Conservation (phyloP, 2,888 invertebrate species). For the Melolontha melolontha region DNA sequence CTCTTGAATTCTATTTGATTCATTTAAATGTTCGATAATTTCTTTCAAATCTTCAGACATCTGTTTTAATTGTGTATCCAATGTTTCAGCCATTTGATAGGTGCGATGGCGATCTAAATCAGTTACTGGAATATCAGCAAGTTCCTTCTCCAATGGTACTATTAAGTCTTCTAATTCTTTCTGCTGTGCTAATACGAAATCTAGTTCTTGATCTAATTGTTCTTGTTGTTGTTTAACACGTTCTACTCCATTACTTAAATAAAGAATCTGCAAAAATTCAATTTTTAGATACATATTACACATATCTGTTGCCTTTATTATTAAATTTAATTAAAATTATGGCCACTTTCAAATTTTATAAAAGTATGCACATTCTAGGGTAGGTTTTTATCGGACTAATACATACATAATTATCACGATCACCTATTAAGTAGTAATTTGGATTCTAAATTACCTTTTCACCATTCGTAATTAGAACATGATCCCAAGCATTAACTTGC, state of each 20-base stretch:
- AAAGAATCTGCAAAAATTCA: constrained; percentile 74
- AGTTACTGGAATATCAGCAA: constrained; percentile 75
- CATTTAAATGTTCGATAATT: constrained; percentile 93
- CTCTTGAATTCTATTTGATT: constrained; percentile 85
- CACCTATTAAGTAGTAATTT: too few relatives aligned
- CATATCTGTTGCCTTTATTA: too few relatives aligned
- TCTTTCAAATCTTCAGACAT: constrained; percentile 97
- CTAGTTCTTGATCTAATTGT: constrained; percentile 90
- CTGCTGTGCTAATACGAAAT: constrained; percentile 93
- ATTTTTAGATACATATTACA: too few relatives aligned
- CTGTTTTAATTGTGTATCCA: constrained; percentile 91
- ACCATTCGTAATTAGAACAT: constrained; percentile 88
- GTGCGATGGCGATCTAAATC: constrained; percentile 93
- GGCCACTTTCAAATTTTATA: too few relatives aligned
- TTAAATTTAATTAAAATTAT: constrained; percentile 2
- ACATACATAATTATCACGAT: too few relatives aligned
- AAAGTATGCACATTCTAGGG: too few relatives aligned
- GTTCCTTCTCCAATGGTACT: constrained; percentile 85
- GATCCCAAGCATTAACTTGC: constrained; percentile 96
- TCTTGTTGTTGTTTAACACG: constrained; percentile 90
- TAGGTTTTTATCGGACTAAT: too few relatives aligned
- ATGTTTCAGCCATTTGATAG: constrained; percentile 88
- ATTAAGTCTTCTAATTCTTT: constrained; percentile 91
- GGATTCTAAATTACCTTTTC: constrained; percentile 75
- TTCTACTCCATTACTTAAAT: constrained; percentile 88